These are phyloP conservation scores for Xestoiulus laeticollis DNA, from an alignment of 2,888 invertebrate genomes.

Conservation along the genomic window DNA sequence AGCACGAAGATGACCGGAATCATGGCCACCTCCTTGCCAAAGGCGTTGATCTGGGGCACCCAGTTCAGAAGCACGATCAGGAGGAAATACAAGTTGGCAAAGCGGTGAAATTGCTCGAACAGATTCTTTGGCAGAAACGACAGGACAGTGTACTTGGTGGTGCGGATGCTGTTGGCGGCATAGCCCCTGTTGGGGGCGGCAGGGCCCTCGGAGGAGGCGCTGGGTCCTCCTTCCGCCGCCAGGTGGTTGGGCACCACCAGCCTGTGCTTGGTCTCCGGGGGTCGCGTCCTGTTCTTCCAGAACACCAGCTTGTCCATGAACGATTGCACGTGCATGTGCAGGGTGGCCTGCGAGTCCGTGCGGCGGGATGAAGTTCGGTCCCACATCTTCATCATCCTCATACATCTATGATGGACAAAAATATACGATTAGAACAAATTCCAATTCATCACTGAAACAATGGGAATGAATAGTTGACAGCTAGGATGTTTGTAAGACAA, in stretches of 20 bases:
- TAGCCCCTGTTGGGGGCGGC: conserved; percentile 85
- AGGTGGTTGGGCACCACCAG: conserved; percentile 84
- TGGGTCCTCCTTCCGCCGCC: conserved; percentile 64
- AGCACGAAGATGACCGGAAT: conserved; percentile 94
- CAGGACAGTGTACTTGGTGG: conserved; percentile 92
- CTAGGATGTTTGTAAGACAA: no score
- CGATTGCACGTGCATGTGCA: conserved; percentile 56
- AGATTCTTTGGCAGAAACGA: conserved; percentile 96
- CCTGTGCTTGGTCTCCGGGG: conserved; percentile 69
- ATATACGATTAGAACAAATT: no score
- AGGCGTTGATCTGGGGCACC: conserved; percentile 93
- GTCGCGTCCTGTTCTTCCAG: conserved; percentile 59
- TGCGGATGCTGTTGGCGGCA: conserved; percentile 85
- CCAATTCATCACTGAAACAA: no score
- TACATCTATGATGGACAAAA: conserved; percentile 51
- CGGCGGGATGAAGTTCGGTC: conserved; percentile 44
- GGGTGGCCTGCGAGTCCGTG: conserved; percentile 50
- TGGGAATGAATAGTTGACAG: no score
- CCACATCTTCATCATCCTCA: conserved; percentile 51
- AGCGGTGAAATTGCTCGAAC: conserved; percentile 96
- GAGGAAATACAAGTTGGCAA: conserved; percentile 97
- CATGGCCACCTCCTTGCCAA: conserved; percentile 95
- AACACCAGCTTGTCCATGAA: conserved; percentile 60
- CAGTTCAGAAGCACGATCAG: conserved; percentile 96
- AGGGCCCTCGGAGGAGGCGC: conserved; percentile 61